These are phyloP conservation scores for Mesorhabditis sp. DNA, from an alignment of 2,888 invertebrate species.

Conservation along the genomic window DNA sequence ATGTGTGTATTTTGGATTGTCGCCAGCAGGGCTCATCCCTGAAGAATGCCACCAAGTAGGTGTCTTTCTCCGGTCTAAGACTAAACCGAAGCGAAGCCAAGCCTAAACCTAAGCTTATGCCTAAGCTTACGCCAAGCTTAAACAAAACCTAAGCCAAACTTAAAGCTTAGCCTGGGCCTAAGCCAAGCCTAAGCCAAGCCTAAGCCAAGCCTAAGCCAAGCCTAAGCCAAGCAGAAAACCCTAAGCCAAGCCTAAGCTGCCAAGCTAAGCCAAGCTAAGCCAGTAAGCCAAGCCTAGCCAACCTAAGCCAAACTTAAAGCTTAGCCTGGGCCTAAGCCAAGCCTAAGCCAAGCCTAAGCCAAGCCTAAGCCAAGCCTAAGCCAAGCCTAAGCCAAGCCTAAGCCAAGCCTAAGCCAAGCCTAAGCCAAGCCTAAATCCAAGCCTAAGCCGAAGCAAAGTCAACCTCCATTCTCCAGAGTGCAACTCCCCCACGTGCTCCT, in stretches of 20 bases:
- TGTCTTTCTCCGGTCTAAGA: neutral
- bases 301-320: neutral
- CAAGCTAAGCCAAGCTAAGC: neutral
- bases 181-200: neutral
- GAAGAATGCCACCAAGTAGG: neutral
- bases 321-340: neutral
- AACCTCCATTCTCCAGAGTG: conserved; percentile 61
- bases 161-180: neutral
- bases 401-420: neutral
- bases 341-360: neutral
- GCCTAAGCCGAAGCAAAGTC: neutral
- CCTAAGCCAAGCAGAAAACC: too few species aligned
- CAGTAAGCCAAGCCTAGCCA: too few species aligned
- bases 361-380: too few species aligned
- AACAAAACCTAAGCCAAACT: neutral
- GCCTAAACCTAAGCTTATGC: neutral
- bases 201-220: too few species aligned
- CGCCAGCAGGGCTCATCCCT: neutral
- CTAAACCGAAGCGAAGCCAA: neutral
- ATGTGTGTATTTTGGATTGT: conserved; percentile 2
- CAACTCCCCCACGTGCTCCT: conserved; percentile 71
- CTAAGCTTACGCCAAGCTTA: neutral
- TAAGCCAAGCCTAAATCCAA: neutral
- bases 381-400: too few species aligned
- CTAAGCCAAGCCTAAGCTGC: too few species aligned